Evolutionary conservation across 2,113 vertebrate genomes (phyloP).

Genomic region (Phrynosoma blainvillii): DNA sequence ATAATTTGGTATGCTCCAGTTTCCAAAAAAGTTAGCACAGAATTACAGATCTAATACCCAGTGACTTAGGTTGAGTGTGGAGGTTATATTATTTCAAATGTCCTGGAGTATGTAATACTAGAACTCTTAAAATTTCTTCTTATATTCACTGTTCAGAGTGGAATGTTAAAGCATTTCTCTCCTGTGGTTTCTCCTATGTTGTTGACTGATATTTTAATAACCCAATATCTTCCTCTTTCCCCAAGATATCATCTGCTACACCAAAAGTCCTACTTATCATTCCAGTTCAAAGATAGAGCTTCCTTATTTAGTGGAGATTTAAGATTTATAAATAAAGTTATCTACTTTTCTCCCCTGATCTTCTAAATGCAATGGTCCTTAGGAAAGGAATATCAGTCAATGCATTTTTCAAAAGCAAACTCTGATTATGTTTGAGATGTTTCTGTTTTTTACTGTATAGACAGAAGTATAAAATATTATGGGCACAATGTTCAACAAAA

Average conservation of each 20-base stretch:
- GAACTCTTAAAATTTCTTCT: conserved; percentile 8
- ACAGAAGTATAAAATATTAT: background rate
- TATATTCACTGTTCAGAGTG: conserved; percentile 2
- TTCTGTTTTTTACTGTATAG: background rate
- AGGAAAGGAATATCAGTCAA: background rate
- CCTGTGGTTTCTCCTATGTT: conserved; percentile 9
- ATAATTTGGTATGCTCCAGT: background rate
- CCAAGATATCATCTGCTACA: background rate
- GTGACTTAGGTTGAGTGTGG: rapidly evolving
- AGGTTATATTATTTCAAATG: background rate
- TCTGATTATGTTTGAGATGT: background rate
- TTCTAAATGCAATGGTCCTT: conserved; percentile 6
- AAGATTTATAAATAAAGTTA: conserved; percentile 6
- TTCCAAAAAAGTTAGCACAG: background rate
- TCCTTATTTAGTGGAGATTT: conserved; percentile 6
- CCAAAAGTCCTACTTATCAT: conserved; percentile 15
- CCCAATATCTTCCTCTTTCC: conserved; percentile 9
- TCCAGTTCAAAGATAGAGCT: conserved; percentile 3
- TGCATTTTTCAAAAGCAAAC: background rate
- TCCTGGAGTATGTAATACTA: background rate
- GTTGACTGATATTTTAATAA: conserved; percentile 20
- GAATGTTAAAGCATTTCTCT: conserved; percentile 32
- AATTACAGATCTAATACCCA: background rate
- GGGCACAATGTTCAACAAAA: background rate
- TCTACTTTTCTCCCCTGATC: conserved; percentile 10